Percentiles rank a stretch among this genome's conserved stretches.
Evolutionary conservation across 2,113 vertebrate genomes (phyloP).

Genomic region (Protobothrops flavoviridis): DNA sequence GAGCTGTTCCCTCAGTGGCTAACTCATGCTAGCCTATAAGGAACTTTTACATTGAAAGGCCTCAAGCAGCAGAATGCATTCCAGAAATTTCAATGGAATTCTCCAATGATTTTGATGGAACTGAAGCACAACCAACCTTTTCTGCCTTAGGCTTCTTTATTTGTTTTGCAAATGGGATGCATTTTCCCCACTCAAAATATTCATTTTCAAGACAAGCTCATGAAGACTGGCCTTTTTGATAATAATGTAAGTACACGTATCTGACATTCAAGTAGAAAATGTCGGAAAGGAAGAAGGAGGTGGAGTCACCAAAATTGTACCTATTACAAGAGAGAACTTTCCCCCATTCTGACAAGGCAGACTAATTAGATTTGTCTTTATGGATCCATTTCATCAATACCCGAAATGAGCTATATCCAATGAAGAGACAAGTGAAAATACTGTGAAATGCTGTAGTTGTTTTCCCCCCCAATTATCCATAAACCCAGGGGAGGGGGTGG

Average conservation of each 20-base stretch:
- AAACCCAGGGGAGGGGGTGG: not conserved
- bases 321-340: slow-evolving; percentile 29
- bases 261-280: slow-evolving; percentile 1
- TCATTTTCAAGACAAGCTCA: slow-evolving; percentile 28
- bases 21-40: slow-evolving; percentile 54
- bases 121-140: not conserved
- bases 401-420: slow-evolving; percentile 2
- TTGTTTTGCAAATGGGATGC: not conserved
- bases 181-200: slow-evolving; percentile 37
- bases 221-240: not conserved
- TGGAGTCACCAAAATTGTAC: slow-evolving; percentile 3
- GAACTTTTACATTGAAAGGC: slow-evolving; percentile 61
- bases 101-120: not conserved
- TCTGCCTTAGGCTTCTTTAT: not conserved
- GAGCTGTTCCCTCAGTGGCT: slow-evolving; percentile 35
- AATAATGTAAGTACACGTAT: not conserved
- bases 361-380: not conserved
- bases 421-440: not conserved
- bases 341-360: slow-evolving; percentile 32
- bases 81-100: not conserved
- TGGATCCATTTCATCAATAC: slow-evolving; percentile 33
- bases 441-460: not conserved
- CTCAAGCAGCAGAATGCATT: slow-evolving; percentile 13
- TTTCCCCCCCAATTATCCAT: not conserved
- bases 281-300: slow-evolving; percentile 12